Evolutionary conservation across 2,113 vertebrate species (phyloP).

Genomic region (Grallaria varia): DNA sequence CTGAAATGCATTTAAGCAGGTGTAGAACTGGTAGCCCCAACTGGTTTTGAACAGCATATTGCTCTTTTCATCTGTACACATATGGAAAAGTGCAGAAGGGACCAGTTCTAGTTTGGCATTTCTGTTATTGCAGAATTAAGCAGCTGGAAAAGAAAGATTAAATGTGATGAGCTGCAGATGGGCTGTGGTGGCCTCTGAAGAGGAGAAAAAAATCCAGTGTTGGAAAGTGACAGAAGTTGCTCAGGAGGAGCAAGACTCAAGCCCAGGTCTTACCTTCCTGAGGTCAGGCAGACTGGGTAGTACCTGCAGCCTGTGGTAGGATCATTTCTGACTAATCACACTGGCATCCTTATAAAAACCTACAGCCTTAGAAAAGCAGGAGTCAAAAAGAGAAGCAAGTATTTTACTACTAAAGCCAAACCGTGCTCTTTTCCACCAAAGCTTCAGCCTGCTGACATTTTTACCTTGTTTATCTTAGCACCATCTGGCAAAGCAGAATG

Average conservation of each 20-base stretch:
- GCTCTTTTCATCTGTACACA: background rate
- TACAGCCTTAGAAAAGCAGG: background rate
- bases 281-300: background rate
- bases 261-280: background rate
- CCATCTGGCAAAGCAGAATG: background rate
- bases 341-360: background rate
- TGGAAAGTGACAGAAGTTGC: background rate
- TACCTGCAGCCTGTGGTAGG: background rate
- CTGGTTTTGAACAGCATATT: background rate
- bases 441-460: background rate
- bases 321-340: background rate
- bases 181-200: background rate
- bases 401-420: background rate
- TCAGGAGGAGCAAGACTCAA: background rate
- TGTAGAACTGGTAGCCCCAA: background rate
- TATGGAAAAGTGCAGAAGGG: background rate
- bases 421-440: background rate
- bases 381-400: background rate
- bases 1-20: background rate
- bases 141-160: background rate
- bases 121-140: background rate
- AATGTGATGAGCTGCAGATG: background rate
- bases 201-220: background rate
- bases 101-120: background rate
- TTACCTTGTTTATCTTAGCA: background rate